Conservation (phyloP, 2,113 vertebrate species). For the Cyprinodon variegatus region DNA sequence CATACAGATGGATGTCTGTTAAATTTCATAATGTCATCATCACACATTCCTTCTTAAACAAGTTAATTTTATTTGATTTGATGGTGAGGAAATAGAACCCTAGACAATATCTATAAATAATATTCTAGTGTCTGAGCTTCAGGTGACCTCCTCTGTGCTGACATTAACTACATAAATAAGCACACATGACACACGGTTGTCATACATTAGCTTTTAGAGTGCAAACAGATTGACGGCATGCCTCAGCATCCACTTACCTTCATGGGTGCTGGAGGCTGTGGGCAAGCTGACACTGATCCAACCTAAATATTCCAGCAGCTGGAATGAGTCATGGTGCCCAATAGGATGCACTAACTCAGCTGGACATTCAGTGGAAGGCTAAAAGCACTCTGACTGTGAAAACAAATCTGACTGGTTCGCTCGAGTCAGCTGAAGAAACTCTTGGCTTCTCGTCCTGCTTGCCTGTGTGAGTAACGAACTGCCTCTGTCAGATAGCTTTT, state of each 20-base stretch:
- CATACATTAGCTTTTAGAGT: background rate
- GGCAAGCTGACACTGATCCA: constrained; percentile 12
- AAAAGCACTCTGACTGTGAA: background rate
- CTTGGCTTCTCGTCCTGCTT: background rate
- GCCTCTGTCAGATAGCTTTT: constrained; percentile 4
- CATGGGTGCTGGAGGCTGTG: background rate
- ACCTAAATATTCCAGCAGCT: background rate
- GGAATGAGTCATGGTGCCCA: constrained; percentile 7
- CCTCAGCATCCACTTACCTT: background rate
- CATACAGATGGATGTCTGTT: too few relatives aligned
- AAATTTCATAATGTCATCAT: too few relatives aligned
- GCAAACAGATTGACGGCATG: background rate
- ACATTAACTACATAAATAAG: background rate
- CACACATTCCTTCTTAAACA: too few relatives aligned
- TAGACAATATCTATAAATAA: background rate
- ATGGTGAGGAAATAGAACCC: too few relatives aligned
- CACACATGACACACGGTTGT: background rate
- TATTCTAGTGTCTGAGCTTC: background rate
- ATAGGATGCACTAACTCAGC: background rate
- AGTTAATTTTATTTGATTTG: too few relatives aligned
- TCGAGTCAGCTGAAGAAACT: background rate
- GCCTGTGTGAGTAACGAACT: background rate
- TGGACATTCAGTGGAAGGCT: background rate
- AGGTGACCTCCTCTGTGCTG: background rate
- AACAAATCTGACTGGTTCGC: background rate